Percentiles rank a stretch among this genome's conserved stretches.
Evolutionary conservation across 2,113 vertebrate genomes (phyloP).

Genomic region (Phoxinus phoxinus): DNA sequence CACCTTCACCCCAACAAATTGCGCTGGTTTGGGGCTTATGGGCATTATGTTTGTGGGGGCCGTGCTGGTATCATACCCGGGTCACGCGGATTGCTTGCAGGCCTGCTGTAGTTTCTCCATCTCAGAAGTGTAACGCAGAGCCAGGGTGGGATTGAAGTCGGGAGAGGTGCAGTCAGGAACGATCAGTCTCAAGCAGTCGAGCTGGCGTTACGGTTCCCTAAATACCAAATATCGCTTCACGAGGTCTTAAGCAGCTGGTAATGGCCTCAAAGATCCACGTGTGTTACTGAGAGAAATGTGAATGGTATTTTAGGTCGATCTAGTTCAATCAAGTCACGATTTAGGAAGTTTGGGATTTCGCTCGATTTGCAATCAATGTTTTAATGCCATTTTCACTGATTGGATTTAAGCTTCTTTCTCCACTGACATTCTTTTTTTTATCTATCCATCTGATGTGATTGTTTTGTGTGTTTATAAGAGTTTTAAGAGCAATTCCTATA

Average conservation of each 20-base stretch:
- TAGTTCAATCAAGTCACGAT: not conserved
- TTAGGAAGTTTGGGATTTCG: not conserved
- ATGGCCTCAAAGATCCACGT: not conserved
- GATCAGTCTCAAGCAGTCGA: constrained; percentile 52
- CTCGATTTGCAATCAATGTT: not conserved
- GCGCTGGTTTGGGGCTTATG: constrained; percentile 76
- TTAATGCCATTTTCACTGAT: not conserved
- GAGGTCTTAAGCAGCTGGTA: not conserved
- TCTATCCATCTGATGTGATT: not conserved
- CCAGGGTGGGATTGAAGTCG: constrained; percentile 56
- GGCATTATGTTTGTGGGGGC: constrained; percentile 72
- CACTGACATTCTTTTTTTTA: not conserved
- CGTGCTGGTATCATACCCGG: constrained; percentile 66
- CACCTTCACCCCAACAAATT: constrained; percentile 75
- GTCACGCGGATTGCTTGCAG: constrained; percentile 61
- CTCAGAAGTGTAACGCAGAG: constrained; percentile 61
- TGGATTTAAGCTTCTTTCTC: not conserved
- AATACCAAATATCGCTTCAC: not conserved
- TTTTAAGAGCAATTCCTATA: not conserved
- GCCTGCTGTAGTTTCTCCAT: constrained; percentile 58
- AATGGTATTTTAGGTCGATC: constrained; percentile 2
- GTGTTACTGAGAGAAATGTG: not conserved
- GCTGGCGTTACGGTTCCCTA: not conserved
- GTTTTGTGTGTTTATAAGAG: not conserved
- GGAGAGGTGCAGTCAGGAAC: constrained; percentile 50